phyloP scores from a whole-genome alignment of 2,888 invertebrate genomes.

The Drosophila silvestris region DNA sequence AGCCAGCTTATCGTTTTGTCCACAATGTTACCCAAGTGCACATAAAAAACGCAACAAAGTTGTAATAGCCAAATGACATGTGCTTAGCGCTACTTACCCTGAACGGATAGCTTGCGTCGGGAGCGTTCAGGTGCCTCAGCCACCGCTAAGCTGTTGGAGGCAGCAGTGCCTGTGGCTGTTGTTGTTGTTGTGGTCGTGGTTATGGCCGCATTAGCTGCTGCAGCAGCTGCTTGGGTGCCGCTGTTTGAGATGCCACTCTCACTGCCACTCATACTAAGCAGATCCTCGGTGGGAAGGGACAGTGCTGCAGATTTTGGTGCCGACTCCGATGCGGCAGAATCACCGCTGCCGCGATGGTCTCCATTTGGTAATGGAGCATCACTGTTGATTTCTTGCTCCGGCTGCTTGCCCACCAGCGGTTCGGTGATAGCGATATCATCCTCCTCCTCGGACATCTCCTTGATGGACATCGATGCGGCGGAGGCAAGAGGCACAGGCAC shows the following conservation, averaged over 20 bases:
- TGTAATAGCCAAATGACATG: neutral
- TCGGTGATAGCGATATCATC: constrained; percentile 66
- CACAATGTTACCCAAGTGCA: neutral
- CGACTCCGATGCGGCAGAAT: constrained; percentile 63
- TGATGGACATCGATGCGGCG: constrained; percentile 81
- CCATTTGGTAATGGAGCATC: constrained; percentile 37
- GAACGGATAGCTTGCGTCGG: constrained; percentile 84
- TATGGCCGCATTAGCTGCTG: constrained; percentile 36
- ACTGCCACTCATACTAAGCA: constrained; percentile 75
- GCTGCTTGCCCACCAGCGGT: constrained; percentile 56
- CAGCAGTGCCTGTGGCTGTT: constrained; percentile 29
- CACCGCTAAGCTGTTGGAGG: constrained; percentile 69
- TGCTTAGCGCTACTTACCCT: constrained; percentile 72
- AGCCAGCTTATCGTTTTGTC: neutral
- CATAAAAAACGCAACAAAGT: neutral
- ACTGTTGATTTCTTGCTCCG: constrained; percentile 37
- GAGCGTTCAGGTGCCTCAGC: constrained; percentile 81
- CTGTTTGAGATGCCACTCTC: constrained; percentile 72
- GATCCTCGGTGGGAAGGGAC: constrained; percentile 73
- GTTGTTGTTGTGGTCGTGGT: constrained; percentile 53
- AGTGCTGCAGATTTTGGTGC: constrained; percentile 80
- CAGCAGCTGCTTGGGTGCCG: constrained; percentile 33
- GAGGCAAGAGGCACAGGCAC: constrained; percentile 68
- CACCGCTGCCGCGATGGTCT: constrained; percentile 67
- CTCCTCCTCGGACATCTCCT: constrained; percentile 81